Conservation (phyloP, 2,113 vertebrate genomes). For the Pogonocichla stellata region DNA sequence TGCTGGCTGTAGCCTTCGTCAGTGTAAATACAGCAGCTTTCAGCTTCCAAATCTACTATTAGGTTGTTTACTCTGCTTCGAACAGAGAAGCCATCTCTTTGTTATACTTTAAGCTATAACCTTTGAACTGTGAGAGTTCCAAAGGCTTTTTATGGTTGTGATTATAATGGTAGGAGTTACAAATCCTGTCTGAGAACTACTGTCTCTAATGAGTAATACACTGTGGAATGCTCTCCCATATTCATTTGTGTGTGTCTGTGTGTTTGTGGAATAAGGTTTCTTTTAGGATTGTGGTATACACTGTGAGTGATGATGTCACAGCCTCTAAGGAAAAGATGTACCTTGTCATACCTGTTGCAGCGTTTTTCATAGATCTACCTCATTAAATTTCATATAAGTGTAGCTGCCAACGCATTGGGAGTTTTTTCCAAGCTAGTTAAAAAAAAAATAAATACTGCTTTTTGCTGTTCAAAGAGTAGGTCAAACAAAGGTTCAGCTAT, state of each 20-base stretch:
- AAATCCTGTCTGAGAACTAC: not conserved
- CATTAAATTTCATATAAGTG: not conserved
- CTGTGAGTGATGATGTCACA: not conserved
- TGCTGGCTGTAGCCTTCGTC: not conserved
- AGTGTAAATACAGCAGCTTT: not conserved
- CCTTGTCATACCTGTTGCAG: not conserved
- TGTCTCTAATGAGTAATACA: not conserved
- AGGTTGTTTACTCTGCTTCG: not conserved
- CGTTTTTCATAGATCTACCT: not conserved
- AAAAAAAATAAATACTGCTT: not conserved
- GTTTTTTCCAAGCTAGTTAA: not conserved
- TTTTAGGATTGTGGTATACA: not conserved
- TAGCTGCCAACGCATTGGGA: rapidly evolving
- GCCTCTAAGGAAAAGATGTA: not conserved
- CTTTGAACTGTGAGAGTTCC: not conserved
- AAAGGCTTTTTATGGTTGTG: constrained; percentile 6
- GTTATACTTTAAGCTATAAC: not conserved
- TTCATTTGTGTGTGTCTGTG: not conserved
- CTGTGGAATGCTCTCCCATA: not conserved
- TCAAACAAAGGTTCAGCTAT: not conserved
- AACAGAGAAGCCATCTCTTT: not conserved
- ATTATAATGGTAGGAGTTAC: not conserved
- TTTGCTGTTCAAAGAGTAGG: not conserved
- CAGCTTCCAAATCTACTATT: not conserved
- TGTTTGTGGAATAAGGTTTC: not conserved